Percentiles rank a stretch among this genome's conserved stretches.
Evolutionary conservation across 2,113 vertebrate species (phyloP).

Genomic region (Rousettus leschenaultii): DNA sequence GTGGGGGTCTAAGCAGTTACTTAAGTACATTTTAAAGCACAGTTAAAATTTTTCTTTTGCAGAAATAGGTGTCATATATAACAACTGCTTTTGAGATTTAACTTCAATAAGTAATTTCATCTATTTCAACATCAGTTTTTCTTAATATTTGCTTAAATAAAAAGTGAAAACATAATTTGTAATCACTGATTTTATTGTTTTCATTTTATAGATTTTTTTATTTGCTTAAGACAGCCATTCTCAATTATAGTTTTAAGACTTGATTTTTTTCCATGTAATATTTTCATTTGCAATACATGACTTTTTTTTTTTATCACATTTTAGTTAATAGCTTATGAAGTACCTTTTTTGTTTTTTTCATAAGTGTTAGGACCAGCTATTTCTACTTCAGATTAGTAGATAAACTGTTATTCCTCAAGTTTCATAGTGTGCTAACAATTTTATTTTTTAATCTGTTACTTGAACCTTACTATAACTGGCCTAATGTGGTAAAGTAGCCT

Average conservation of each 20-base stretch:
- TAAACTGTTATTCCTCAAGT: neutral
- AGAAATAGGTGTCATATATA: neutral
- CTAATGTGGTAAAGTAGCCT: neutral
- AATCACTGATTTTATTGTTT: conserved; percentile 30
- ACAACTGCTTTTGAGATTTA: neutral
- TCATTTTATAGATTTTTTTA: neutral
- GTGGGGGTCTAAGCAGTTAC: neutral
- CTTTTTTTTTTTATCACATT: neutral
- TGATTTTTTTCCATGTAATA: conserved; percentile 10
- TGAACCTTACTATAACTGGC: neutral
- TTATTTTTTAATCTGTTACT: neutral
- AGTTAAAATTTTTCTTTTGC: neutral
- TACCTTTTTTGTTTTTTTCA: conserved; percentile 18
- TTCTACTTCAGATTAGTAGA: neutral
- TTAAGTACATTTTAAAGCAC: conserved; percentile 37
- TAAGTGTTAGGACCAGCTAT: neutral
- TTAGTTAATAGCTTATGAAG: neutral
- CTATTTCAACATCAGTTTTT: conserved; percentile 2
- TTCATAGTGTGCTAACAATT: neutral
- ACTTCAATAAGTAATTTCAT: neutral
- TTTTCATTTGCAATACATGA: conserved; percentile 19
- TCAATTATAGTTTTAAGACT: neutral
- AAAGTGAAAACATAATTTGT: neutral
- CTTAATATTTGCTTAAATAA: neutral
- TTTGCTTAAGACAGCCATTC: neutral